These are phyloP conservation scores for Crypturellus undulatus DNA, from an alignment of 2,113 vertebrate genomes.

Conservation along the genomic window DNA sequence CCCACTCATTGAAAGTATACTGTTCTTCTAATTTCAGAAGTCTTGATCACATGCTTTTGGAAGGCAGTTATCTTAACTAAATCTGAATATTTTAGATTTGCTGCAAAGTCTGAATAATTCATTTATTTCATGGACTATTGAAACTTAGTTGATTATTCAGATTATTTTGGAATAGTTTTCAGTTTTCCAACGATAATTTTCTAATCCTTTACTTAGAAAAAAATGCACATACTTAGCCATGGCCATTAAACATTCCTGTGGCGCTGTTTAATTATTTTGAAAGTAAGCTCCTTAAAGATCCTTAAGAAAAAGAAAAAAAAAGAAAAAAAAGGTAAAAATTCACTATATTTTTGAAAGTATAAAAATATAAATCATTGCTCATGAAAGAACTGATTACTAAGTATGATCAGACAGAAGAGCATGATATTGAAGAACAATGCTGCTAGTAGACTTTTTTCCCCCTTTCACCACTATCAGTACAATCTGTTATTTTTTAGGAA, in stretches of 20 bases:
- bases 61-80: conserved; percentile 37
- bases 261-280: not conserved
- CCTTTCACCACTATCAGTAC: not conserved
- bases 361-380: not conserved
- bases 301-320: not conserved
- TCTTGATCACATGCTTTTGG: not conserved
- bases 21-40: not conserved
- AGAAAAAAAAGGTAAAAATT: not conserved
- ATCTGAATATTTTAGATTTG: conserved; percentile 36
- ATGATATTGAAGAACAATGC: not conserved
- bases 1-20: not conserved
- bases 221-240: not conserved
- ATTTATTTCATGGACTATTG: conserved; percentile 7
- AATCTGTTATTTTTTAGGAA: conserved; percentile 49
- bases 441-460: not conserved
- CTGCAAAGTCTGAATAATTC: conserved; percentile 51
- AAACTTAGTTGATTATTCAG: conserved; percentile 50
- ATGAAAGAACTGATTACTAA: not conserved
- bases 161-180: conserved; percentile 5
- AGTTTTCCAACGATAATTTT: not conserved
- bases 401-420: not conserved
- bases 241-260: not conserved
- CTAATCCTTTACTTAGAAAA: not conserved
- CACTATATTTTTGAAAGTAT: not conserved
- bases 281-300: not conserved